These are phyloP conservation scores for Sarcophaga subvicina DNA, from an alignment of 2,888 invertebrate species.

Conservation along the genomic window DNA sequence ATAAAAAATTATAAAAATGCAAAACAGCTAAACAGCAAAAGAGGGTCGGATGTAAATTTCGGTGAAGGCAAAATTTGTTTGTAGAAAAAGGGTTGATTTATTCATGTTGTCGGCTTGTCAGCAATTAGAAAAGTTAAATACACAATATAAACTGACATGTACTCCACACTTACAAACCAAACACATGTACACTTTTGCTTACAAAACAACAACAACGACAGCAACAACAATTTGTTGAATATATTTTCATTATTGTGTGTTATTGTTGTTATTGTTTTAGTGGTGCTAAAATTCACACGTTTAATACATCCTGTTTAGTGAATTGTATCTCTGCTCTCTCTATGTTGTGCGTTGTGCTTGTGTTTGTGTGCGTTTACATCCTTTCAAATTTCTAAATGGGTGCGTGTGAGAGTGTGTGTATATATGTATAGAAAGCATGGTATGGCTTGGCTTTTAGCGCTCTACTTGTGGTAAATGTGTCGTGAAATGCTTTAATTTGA, in stretches of 20 bases:
- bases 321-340: constrained; percentile 33
- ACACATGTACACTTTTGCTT: constrained; percentile 1
- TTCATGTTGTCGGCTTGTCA: constrained; percentile 77
- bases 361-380: constrained; percentile 32
- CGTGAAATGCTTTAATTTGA: constrained; percentile 78
- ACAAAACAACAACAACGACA: neutral
- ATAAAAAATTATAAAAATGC: constrained; percentile 25
- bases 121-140: constrained; percentile 80
- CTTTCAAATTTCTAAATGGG: neutral
- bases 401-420: constrained; percentile 26
- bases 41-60: constrained; percentile 5
- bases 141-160: constrained; percentile 65
- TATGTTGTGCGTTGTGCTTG: constrained; percentile 27
- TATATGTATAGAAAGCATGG: neutral
- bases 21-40: constrained; percentile 23
- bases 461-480: constrained; percentile 67
- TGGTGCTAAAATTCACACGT: constrained; percentile 65
- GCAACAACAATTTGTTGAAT: neutral
- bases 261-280: neutral
- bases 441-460: constrained; percentile 37
- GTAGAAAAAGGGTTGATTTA: constrained; percentile 77
- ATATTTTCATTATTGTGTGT: too few species aligned
- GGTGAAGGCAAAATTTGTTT: constrained; percentile 2
- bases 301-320: constrained; percentile 59
- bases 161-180: constrained; percentile 13